Base-by-base conservation (phyloP, 1,140 invertebrate species). In the Ooceraea biroi region DNA sequence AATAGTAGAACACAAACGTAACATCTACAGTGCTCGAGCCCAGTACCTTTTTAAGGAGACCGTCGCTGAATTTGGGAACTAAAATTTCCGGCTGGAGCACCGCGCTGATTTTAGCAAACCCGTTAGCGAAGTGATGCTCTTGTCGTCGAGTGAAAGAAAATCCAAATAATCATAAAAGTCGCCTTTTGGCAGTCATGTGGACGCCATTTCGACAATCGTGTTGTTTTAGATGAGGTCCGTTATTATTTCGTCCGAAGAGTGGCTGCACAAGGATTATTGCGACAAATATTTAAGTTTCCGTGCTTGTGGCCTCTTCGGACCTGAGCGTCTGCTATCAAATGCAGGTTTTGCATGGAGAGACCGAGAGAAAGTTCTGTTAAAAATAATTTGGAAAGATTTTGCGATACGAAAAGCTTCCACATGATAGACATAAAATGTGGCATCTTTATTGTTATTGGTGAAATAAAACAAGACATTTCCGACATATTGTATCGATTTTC, bases 1-100 rank as follows among this genome's bases (percentile, higher is more conserved):
- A 69, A 41, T 57, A 87, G 65, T 61, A 63, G 61, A 71, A 84
- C 52, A 76, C 83, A 86, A 85, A 85, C 77, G 85, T 88, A 86
- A 86, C 30, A 17, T n/a, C 14, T 44, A 22, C 69, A 44, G 52
- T 68, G 69, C 55, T 84, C 41, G 66, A 71, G 46, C 55, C n/a
- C 3, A 44, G n/a, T 65, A 19, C 7, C 41, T 60, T 41, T 22
- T 63, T 12, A 36, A 58, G n/a, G 36, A 71, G 41, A 50, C 12
- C 19, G 48, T 71, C 41, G 55, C 22, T 73, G 82, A 85, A 83
- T 84, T 86, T 84, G 73, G 52, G 25, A 17, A 55, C 66, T 78
- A 72, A 78, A 61, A 78, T 85, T 87, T 85, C 66, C 66, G 36
- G 36, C 17, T 19, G 25, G 65, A 12, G n/a, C 12, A 30, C 44